These are phyloP conservation scores for Sitodiplosis mosellana DNA, from an alignment of 1,140 invertebrate species.

Conservation along the genomic window DNA sequence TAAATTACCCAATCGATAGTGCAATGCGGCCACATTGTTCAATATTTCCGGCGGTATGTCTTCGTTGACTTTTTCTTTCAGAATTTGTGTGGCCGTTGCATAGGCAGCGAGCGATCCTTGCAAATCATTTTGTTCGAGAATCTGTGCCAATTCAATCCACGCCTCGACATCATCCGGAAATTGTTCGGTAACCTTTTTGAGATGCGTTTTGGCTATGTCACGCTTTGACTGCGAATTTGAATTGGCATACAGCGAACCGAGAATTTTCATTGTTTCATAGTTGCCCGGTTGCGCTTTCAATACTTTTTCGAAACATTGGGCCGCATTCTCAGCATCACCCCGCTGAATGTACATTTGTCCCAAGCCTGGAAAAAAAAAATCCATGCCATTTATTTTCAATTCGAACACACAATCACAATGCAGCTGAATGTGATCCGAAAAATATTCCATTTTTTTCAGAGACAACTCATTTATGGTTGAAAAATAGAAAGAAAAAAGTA, in stretches of 20 bases:
- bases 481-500: too few relatives aligned
- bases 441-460: too few relatives aligned
- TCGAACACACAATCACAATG: too few relatives aligned
- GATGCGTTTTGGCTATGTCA: slow-evolving; percentile 78
- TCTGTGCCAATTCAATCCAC: slow-evolving; percentile 97
- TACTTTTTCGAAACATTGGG: slow-evolving; percentile 97
- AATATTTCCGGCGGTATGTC: slow-evolving; percentile 95
- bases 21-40: slow-evolving; percentile 91
- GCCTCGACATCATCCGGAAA: slow-evolving; percentile 97
- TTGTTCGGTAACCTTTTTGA: slow-evolving; percentile 89
- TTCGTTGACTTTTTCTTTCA: slow-evolving; percentile 82
- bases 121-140: slow-evolving; percentile 88
- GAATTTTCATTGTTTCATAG: slow-evolving; percentile 98
- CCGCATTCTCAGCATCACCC: slow-evolving; percentile 93
- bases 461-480: too few relatives aligned
- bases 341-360: slow-evolving; percentile 99
- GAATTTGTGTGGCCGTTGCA: slow-evolving; percentile 78
- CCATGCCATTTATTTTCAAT: too few relatives aligned
- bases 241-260: slow-evolving; percentile 91
- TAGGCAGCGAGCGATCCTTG: slow-evolving; percentile 79
- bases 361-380: slow-evolving; percentile 21
- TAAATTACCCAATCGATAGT: slow-evolving; percentile 74
- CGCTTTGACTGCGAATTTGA: slow-evolving; percentile 76
- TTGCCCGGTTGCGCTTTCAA: slow-evolving; percentile 93
- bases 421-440: too few relatives aligned